Evolutionary conservation across 1,140 invertebrate genomes (phyloP).

Genomic region (Aphelenchoides besseyi): DNA sequence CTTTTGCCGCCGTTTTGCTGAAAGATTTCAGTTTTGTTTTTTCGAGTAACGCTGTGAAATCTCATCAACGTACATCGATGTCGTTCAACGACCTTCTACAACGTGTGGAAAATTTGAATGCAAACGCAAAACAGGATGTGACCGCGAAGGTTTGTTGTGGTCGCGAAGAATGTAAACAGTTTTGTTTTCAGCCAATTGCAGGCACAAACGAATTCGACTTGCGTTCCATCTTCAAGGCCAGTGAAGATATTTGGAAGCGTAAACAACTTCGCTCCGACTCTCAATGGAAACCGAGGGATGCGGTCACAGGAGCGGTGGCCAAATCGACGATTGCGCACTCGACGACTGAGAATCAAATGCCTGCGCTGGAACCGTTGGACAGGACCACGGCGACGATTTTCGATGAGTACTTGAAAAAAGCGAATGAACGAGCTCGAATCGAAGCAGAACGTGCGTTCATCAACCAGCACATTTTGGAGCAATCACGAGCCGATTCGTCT

Average conservation of each 20-base stretch:
- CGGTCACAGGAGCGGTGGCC: constrained; percentile 16
- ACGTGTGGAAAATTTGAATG: not conserved
- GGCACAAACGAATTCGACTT: constrained; percentile 5
- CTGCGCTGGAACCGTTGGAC: not conserved
- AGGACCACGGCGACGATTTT: not conserved
- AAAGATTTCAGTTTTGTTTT: no score
- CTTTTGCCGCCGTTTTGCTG: no score
- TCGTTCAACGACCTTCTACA: not conserved
- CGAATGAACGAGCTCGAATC: constrained; percentile 36
- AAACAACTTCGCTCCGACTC: constrained; percentile 33
- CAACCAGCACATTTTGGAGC: constrained; percentile 50
- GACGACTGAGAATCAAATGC: constrained; percentile 29
- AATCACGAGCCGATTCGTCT: not conserved
- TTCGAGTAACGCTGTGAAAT: no score
- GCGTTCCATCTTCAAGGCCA: constrained; percentile 34
- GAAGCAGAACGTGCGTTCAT: constrained; percentile 47
- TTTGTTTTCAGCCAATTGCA: not conserved
- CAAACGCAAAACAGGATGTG: not conserved
- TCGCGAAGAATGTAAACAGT: not conserved
- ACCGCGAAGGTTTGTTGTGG: not conserved
- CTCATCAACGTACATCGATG: no score
- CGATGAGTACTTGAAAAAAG: constrained; percentile 36
- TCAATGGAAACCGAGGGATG: constrained; percentile 6
- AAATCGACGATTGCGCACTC: constrained; percentile 18
- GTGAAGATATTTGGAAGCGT: constrained; percentile 49